Evolutionary conservation across 2,797 vertebrate genomes (phyloP).

Genomic region (Rhyacichthys aspro): DNA sequence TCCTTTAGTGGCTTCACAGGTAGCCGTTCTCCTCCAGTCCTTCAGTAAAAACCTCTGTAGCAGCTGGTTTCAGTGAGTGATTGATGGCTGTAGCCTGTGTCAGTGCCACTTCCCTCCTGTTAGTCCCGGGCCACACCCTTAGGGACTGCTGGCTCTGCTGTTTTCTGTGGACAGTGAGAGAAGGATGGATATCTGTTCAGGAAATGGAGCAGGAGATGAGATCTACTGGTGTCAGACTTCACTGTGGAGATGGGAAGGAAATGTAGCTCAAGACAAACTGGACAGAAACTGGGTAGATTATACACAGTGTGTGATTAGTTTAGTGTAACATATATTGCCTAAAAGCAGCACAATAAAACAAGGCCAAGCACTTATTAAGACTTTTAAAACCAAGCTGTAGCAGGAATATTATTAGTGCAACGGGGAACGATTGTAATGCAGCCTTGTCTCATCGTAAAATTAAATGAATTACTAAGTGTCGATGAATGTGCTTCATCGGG

Average conservation of each 20-base stretch:
- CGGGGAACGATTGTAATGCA: background rate
- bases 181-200: conserved; percentile 31
- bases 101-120: conserved; percentile 50
- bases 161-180: conserved; percentile 46
- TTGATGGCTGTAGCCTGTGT: conserved; percentile 36
- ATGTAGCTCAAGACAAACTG: conserved; percentile 15
- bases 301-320: conserved; percentile 13
- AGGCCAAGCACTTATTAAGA: no score
- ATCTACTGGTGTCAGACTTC: conserved; percentile 36
- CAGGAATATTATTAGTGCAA: background rate
- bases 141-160: conserved; percentile 49
- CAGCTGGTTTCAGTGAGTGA: conserved; percentile 38
- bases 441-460: background rate
- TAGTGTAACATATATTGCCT: conserved; percentile 4
- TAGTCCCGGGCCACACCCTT: conserved; percentile 73
- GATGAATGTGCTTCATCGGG: background rate
- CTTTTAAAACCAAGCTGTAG: background rate
- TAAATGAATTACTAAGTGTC: background rate
- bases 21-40: conserved; percentile 9
- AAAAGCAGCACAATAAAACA: no score
- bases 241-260: conserved; percentile 29
- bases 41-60: background rate
- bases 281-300: conserved; percentile 4
- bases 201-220: conserved; percentile 36
- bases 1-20: no score